Conservation (phyloP, 2,797 vertebrate species). For the Phoeniculus purpureus region DNA sequence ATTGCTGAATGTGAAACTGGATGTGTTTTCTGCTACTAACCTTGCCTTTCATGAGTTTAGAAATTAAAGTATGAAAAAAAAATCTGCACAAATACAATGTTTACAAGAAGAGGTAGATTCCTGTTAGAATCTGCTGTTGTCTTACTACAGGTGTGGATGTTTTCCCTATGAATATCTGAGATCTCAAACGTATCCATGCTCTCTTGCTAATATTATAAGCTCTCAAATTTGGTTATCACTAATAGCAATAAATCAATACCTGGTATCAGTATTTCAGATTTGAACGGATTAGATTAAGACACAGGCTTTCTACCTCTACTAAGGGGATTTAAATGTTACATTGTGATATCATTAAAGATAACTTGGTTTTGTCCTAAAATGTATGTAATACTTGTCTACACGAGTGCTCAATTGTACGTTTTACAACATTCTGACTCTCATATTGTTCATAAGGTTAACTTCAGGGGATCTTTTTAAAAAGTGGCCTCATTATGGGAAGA, state of each 20-base stretch:
- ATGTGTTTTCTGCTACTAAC: constrained; percentile 77
- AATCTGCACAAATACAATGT: constrained; percentile 81
- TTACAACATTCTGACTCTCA: not conserved
- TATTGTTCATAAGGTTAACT: not conserved
- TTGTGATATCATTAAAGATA: constrained; percentile 59
- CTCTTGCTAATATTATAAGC: constrained; percentile 69
- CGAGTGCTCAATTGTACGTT: not conserved
- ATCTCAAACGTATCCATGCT: constrained; percentile 69
- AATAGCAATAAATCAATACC: constrained; percentile 79
- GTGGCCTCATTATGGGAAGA: not conserved
- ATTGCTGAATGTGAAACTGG: constrained; percentile 79
- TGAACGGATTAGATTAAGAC: constrained; percentile 66
- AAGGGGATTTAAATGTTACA: constrained; percentile 63
- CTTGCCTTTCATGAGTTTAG: constrained; percentile 76
- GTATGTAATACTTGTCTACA: not conserved
- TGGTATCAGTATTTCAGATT: constrained; percentile 72
- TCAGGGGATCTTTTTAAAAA: not conserved
- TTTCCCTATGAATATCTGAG: constrained; percentile 65
- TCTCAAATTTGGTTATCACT: constrained; percentile 73
- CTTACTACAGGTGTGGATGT: constrained; percentile 72
- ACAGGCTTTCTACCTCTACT: constrained; percentile 63
- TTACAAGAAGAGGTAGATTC: constrained; percentile 79
- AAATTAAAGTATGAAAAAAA: constrained; percentile 70
- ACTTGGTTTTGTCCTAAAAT: constrained; percentile 41
- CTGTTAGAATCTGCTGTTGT: constrained; percentile 75